A percentile compares a stretch with the other conserved stretches of the same genome.
phyloP scores from a whole-genome alignment of 2,888 invertebrate species.

The Lagria hirta region DNA sequence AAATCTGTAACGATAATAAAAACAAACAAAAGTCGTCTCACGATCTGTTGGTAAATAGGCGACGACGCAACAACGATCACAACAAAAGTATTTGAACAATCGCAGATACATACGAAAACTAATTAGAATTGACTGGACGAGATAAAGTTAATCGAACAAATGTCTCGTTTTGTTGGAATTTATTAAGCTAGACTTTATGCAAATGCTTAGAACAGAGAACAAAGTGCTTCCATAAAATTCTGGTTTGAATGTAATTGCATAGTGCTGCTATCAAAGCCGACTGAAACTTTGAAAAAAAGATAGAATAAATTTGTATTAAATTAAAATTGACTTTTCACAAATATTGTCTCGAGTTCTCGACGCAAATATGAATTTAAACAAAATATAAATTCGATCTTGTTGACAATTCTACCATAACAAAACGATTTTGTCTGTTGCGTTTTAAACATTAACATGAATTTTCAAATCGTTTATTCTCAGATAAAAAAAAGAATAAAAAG shows the following conservation, averaged over 20 bases:
- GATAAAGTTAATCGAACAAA: constrained; percentile 16
- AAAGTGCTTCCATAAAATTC: constrained; percentile 15
- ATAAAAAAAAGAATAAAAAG: too few species aligned
- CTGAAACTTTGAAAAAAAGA: too few species aligned
- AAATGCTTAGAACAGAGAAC: constrained; percentile 10
- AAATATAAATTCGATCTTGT: too few species aligned
- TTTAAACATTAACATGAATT: too few species aligned
- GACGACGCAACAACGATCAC: constrained; percentile 1
- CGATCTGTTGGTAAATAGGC: neutral
- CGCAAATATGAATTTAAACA: too few species aligned
- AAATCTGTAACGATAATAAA: constrained; percentile 3
- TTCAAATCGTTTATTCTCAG: too few species aligned
- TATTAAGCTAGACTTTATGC: constrained; percentile 10
- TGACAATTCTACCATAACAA: too few species aligned
- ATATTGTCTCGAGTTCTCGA: too few species aligned
- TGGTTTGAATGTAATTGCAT: constrained; percentile 12
- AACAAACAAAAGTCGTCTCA: constrained; percentile 13
- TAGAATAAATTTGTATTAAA: too few species aligned
- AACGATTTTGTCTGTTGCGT: too few species aligned
- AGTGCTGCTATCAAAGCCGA: too few species aligned
- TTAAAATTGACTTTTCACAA: too few species aligned
- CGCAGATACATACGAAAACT: constrained; percentile 13
- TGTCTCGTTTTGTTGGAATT: constrained; percentile 11
- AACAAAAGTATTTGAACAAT: constrained; percentile 10
- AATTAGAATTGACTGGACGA: constrained; percentile 10